Evolutionary conservation across 2,888 invertebrate genomes (phyloP).

Genomic region (Galerucella calmariensis): DNA sequence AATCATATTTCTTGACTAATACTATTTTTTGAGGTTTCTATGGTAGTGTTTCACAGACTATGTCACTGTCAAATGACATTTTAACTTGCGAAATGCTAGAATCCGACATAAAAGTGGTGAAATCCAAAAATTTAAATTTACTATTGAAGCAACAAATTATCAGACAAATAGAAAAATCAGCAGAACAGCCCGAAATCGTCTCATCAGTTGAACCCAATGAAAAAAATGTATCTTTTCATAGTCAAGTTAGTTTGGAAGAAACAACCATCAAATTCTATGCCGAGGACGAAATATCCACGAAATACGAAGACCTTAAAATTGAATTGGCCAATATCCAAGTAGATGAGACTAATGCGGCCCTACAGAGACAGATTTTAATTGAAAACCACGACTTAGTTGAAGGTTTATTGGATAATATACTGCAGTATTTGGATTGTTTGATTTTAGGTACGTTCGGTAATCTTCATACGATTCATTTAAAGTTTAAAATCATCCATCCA

Average conservation of each 20-base stretch:
- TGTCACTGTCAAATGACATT: slow-evolving; percentile 29
- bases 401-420: slow-evolving; percentile 48
- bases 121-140: slow-evolving; percentile 49
- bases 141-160: slow-evolving; percentile 49
- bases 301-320: slow-evolving; percentile 49
- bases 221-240: slow-evolving; percentile 20
- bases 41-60: neutral
- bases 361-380: slow-evolving; percentile 46
- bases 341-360: slow-evolving; percentile 48
- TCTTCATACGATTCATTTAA: neutral
- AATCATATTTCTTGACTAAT: too few relatives aligned
- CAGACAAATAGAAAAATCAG: slow-evolving; percentile 35
- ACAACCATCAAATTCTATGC: slow-evolving; percentile 31
- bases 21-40: neutral
- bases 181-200: slow-evolving; percentile 14
- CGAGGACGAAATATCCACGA: slow-evolving; percentile 24
- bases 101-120: slow-evolving; percentile 37
- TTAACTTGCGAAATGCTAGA: slow-evolving; percentile 34
- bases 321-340: slow-evolving; percentile 51
- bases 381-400: slow-evolving; percentile 50
- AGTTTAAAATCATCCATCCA: neutral
- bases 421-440: slow-evolving; percentile 53
- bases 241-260: slow-evolving; percentile 27
- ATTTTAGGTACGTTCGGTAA: slow-evolving; percentile 24
- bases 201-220: slow-evolving; percentile 7